Evolutionary conservation across 2,797 vertebrate genomes (phyloP).

Genomic region (Alectoris magna): DNA sequence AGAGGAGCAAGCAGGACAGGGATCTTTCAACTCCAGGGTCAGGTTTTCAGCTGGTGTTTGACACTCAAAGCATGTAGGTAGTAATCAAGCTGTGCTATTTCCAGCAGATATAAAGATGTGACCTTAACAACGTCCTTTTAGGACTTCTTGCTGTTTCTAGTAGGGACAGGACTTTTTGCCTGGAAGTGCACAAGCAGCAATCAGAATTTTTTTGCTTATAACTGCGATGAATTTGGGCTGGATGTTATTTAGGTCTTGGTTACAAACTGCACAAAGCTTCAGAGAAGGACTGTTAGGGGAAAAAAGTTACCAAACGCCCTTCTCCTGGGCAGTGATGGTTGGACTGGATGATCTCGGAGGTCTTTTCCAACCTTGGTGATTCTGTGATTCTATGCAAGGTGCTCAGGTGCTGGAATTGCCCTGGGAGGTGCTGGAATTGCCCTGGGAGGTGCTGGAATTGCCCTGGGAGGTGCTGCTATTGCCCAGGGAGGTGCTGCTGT

Average conservation of each 20-base stretch:
- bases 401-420: background rate
- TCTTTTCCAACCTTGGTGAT: no score
- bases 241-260: background rate
- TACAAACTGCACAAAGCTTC: background rate
- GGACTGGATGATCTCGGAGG: no score
- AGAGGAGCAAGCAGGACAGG: background rate
- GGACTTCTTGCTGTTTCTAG: background rate
- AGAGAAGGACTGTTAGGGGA: background rate
- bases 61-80: background rate
- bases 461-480: no score
- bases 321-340: no score
- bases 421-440: no score
- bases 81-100: conserved; percentile 21
- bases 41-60: background rate
- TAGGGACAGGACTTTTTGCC: background rate
- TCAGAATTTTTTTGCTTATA: background rate
- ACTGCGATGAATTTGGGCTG: background rate
- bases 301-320: no score
- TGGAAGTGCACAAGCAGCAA: background rate
- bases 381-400: background rate
- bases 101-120: background rate
- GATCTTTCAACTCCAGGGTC: background rate
- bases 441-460: background rate
- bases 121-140: background rate
- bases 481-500: no score